Evolutionary conservation across 1,140 invertebrate genomes (phyloP).

Genomic region (Cataglyphis hispanica): DNA sequence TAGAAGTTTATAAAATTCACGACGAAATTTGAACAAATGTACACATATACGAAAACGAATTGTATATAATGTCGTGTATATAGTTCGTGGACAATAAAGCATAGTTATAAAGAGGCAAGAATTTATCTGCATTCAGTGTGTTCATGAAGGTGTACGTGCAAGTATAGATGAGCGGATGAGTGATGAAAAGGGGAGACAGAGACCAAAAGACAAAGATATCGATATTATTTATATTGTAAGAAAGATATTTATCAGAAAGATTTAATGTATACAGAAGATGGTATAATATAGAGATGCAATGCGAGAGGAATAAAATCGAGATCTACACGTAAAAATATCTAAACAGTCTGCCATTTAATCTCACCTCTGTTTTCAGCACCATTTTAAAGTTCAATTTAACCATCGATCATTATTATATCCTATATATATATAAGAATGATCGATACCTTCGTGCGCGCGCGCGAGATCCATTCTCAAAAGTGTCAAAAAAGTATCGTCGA

Average conservation of each 20-base stretch:
- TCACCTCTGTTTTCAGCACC: slow-evolving; percentile 8
- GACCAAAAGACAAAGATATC: slow-evolving; percentile 65
- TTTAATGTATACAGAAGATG: slow-evolving; percentile 82
- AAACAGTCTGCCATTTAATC: slow-evolving; percentile 33
- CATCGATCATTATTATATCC: slow-evolving; percentile 35
- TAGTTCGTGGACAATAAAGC: slow-evolving; percentile 82
- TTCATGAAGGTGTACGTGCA: slow-evolving; percentile 20
- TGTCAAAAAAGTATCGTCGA: slow-evolving; percentile 40
- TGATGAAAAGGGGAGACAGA: slow-evolving; percentile 45
- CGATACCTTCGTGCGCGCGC: slow-evolving; percentile 21
- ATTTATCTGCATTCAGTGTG: slow-evolving; percentile 56
- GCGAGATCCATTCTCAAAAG: slow-evolving; percentile 35
- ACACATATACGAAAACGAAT: slow-evolving; percentile 62
- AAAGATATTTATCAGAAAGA: slow-evolving; percentile 71
- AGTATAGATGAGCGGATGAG: slow-evolving; percentile 10
- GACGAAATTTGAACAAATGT: slow-evolving; percentile 66
- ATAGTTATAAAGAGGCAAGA: slow-evolving; percentile 46
- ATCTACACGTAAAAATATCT: slow-evolving; percentile 69
- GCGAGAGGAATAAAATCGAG: slow-evolving; percentile 76
- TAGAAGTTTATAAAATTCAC: slow-evolving; percentile 22
- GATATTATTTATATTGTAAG: slow-evolving; percentile 84
- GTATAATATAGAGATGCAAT: slow-evolving; percentile 77
- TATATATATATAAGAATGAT: slow-evolving; percentile 17
- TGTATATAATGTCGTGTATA: slow-evolving; percentile 80
- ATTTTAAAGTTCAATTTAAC: slow-evolving; percentile 18